These are phyloP conservation scores for Menidia menidia DNA, from an alignment of 2,797 vertebrate species.

Conservation along the genomic window DNA sequence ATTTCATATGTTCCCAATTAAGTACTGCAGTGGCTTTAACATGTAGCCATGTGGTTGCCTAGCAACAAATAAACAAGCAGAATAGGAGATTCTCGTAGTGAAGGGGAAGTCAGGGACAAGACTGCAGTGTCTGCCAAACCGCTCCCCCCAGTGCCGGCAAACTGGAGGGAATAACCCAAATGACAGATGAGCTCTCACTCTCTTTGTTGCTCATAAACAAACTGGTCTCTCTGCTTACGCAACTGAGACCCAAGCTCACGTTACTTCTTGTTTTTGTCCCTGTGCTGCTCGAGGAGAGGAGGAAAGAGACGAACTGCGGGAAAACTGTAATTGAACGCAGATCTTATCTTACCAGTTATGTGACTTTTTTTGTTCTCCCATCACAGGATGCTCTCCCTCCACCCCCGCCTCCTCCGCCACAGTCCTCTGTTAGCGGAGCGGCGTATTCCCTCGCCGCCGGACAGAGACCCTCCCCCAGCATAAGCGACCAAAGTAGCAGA, in stretches of 20 bases:
- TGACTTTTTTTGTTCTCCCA: constrained; percentile 20
- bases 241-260: constrained; percentile 30
- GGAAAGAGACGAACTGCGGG: constrained; percentile 11
- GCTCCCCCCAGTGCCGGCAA: constrained; percentile 46
- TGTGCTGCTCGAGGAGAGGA: constrained; percentile 16
- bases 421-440: constrained; percentile 83
- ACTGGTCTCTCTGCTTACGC: constrained; percentile 55
- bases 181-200: constrained; percentile 67
- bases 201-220: constrained; percentile 61
- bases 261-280: constrained; percentile 32
- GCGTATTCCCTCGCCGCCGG: constrained; percentile 82
- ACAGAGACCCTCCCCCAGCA: constrained; percentile 86
- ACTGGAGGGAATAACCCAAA: constrained; percentile 60
- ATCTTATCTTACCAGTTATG: constrained; percentile 8
- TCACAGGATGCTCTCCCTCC: constrained; percentile 92
- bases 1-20: constrained; percentile 79
- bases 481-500: constrained; percentile 88
- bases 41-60: constrained; percentile 62
- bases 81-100: constrained; percentile 46
- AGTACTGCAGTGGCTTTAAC: constrained; percentile 65
- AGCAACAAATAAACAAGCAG: constrained; percentile 79
- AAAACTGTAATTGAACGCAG: constrained; percentile 17
- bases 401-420: constrained; percentile 92
- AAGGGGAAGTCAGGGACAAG: constrained; percentile 50
- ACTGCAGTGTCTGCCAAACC: constrained; percentile 53